These are phyloP conservation scores for Hybos culiciformis DNA, from an alignment of 2,888 invertebrate genomes.

Conservation along the genomic window DNA sequence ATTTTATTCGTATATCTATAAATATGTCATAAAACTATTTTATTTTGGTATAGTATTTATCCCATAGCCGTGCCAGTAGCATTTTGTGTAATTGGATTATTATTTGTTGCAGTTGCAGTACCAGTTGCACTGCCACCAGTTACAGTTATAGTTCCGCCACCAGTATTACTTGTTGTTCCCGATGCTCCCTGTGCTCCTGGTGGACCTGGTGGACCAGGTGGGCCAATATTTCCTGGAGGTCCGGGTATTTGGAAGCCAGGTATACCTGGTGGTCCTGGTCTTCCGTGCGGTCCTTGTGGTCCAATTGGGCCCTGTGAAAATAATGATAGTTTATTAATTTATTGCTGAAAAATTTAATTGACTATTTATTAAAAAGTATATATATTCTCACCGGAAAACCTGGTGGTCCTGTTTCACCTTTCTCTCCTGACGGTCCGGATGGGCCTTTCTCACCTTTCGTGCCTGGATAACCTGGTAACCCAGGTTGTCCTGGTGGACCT, in stretches of 20 bases:
- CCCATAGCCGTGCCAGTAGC: not conserved
- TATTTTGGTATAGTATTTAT: no score
- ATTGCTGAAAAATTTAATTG: no score
- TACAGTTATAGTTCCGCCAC: conserved; percentile 31
- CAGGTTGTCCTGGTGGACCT: not conserved
- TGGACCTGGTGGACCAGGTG: conserved; percentile 56
- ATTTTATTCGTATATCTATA: no score
- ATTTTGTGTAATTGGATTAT: not conserved
- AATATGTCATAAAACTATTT: no score
- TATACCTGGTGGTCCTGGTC: conserved; percentile 26
- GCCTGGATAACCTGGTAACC: not conserved
- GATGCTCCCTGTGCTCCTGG: conserved; percentile 13
- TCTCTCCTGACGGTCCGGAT: conserved; percentile 24
- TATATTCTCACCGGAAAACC: no score
- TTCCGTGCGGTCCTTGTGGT: not conserved
- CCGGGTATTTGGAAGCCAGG: conserved; percentile 53
- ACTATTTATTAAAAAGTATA: no score
- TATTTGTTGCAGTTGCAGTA: not conserved
- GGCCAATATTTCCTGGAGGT: conserved; percentile 56
- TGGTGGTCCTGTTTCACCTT: not conserved
- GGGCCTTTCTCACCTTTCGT: not conserved
- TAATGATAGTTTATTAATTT: no score
- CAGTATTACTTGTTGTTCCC: conserved; percentile 50
- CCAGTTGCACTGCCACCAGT: not conserved
- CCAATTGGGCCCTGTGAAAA: not conserved